Evolutionary conservation across 2,113 vertebrate species (phyloP), one percentile per base, ranked within the genome.

Genomic region (Podiceps cristatus): DNA sequence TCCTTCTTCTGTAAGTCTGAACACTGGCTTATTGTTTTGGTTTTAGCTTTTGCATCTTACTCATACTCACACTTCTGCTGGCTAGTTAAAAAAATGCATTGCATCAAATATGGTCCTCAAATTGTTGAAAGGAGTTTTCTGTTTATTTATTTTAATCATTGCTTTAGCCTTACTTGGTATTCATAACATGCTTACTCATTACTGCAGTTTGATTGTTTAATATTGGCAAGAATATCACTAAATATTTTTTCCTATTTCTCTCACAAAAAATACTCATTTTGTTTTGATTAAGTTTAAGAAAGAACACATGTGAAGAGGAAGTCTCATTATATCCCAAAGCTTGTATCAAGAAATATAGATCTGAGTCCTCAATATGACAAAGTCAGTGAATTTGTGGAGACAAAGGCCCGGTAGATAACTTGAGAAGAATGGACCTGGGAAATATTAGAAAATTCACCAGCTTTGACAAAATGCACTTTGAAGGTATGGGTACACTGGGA

Each of bases 1-100:
- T 98, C 56, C 55, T 97, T 93, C 95, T 92, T 69, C 83, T 91
- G 33, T 89, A 49, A 90, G 27, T 67, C 63, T 66, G 81, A 94
- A 93, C 37, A 90, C 47, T 93, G 67, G 69, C 69, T 86, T 91
- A 88, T 76, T 95, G 66, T 96, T 95, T 92, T 94, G 37, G 77
- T 95, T 96, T 82, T 58, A 90, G 56, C 71, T 95, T 82, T 93
- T 77, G 74, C 55, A 59, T 95, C 76, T 88, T 95, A 95, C 58
- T 96, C 90, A 95, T 78, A 23, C 69, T 83, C 86, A 90, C 11
- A 83, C 49, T 91, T 93, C 53, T 96, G 50, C 80, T 62, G 82
- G 82, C 40, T 86, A 47, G 82, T 77, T 78, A 78, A 72, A 83
- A 80, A 40, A 84, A 56, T 29, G 3, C 35, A 55, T 81, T 53